A percentile compares a stretch with the other conserved stretches of the same genome.
These are phyloP conservation scores for Cosmorhoe ocellata DNA, from an alignment of 2,888 invertebrate genomes.

Conservation along the genomic window DNA sequence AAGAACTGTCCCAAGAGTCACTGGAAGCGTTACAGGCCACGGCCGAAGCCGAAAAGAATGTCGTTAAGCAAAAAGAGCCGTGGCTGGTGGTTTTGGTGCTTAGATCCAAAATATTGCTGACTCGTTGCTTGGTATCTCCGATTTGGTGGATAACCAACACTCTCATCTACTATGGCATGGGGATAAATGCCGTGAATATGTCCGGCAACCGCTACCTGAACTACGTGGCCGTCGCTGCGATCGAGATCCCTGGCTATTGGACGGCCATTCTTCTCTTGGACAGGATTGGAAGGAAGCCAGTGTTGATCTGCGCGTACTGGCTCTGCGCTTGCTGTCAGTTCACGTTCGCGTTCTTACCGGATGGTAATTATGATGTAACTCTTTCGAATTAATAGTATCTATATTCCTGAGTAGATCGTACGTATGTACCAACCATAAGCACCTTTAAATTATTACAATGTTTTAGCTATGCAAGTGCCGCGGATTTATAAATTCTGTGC, in stretches of 20 bases:
- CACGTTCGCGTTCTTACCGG: slow-evolving; percentile 82
- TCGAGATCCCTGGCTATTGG: slow-evolving; percentile 89
- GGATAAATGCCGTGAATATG: slow-evolving; percentile 85
- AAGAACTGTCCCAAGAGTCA: slow-evolving; percentile 79
- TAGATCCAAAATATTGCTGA: slow-evolving; percentile 54
- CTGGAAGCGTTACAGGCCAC: slow-evolving; percentile 64
- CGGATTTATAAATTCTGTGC: not conserved
- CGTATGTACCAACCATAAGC: too few species aligned
- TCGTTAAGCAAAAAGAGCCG: slow-evolving; percentile 56
- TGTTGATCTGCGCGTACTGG: slow-evolving; percentile 83
- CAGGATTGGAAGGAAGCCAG: slow-evolving; percentile 84
- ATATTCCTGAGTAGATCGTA: not conserved
- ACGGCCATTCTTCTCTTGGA: slow-evolving; percentile 84
- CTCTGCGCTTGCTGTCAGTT: slow-evolving; percentile 85
- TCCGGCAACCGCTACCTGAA: slow-evolving; percentile 86
- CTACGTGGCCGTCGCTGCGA: slow-evolving; percentile 84
- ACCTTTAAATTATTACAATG: too few species aligned
- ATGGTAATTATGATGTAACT: too few species aligned
- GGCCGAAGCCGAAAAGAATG: slow-evolving; percentile 58
- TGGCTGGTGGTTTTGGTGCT: slow-evolving; percentile 61
- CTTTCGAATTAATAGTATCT: too few species aligned
- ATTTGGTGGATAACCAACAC: slow-evolving; percentile 88
- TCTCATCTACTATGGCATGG: slow-evolving; percentile 87
- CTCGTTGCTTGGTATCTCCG: slow-evolving; percentile 65
- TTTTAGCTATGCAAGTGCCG: too few species aligned